Evolutionary conservation across 1,140 invertebrate species (phyloP).

Genomic region (Nasonia vitripennis): DNA sequence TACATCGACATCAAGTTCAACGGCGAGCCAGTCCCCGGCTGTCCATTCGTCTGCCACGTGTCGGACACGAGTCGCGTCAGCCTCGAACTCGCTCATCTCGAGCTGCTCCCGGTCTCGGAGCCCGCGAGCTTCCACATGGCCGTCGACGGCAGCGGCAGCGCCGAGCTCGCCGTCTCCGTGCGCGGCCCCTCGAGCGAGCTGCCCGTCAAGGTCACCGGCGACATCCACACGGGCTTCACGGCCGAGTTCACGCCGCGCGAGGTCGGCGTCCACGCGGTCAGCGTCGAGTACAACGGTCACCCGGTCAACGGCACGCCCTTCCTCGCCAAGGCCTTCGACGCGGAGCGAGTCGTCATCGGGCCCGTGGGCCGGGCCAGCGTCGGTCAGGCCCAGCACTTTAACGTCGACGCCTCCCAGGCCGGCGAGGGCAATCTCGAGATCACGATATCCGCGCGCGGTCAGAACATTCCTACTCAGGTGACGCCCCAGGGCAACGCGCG

Average conservation of each 20-base stretch:
- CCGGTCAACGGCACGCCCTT: conserved; percentile 94
- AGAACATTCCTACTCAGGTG: conserved; percentile 98
- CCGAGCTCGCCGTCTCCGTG: conserved; percentile 91
- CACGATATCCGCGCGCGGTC: conserved; percentile 93
- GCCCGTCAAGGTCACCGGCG: conserved; percentile 92
- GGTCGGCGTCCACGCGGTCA: conserved; percentile 93
- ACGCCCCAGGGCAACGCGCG: conserved; percentile 91
- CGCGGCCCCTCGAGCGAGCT: conserved; percentile 84
- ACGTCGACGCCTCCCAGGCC: conserved; percentile 95
- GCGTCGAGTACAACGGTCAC: conserved; percentile 93
- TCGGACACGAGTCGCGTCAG: conserved; percentile 88
- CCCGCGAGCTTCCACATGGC: conserved; percentile 92
- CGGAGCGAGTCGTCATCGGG: conserved; percentile 90
- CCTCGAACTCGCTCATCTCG: conserved; percentile 85
- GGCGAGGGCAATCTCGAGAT: conserved; percentile 99
- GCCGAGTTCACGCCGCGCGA: conserved; percentile 93
- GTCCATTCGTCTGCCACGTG: conserved; percentile 91
- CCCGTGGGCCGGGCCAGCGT: conserved; percentile 87
- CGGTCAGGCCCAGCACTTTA: conserved; percentile 92
- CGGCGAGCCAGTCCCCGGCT: conserved; percentile 93
- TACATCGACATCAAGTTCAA: conserved; percentile 99
- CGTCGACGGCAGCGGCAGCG: conserved; percentile 89
- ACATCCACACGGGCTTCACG: conserved; percentile 88
- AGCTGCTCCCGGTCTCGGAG: conserved; percentile 92
- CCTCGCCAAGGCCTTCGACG: conserved; percentile 94